Base-by-base conservation (phyloP, 2,888 invertebrate genomes). In the Lasiommata megera region DNA sequence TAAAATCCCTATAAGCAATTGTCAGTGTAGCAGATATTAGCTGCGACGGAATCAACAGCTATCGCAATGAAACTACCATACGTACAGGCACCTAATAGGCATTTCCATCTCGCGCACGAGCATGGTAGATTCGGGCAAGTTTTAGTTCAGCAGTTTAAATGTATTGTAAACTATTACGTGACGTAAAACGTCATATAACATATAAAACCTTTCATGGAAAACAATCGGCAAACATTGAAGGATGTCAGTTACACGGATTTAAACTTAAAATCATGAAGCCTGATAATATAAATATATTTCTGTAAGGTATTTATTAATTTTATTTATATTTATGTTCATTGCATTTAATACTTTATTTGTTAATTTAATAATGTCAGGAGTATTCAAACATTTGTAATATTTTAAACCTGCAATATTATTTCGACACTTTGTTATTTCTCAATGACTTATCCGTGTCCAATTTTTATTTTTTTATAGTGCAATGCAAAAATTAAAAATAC, bases 41-140 rank as follows among this genome's bases (percentile, higher is more conserved):
- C 63, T 64, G 62, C 66, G 64, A 70, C 68, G 66, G 65, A 69
- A 69, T 66, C 64, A 29, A 60, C 50, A 57, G 51, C 37, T 41
- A 52, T 56, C 40, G 44, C 50, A 47, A 51, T 51, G 52, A 52
- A 34, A 58, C 61, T 69, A 68, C 66, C 18, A 43, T 12, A 43
- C 6, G 5, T 9, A 46, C 31, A 40, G 9, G 43, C 38, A 58
- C 36, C 9, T 48, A 18, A 41, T 17, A 31, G 2, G 31, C 11
- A 31, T 46, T 31, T 46, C 16, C 16, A 31, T 46, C 29, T 6
- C 14, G n/a, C 14, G 14, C 44, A 46, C 29, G 44, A 29, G 11
- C 34, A 40, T n/a, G 23, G 48, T 40, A 37, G 47, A 28, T 55
- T 59, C 36, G 53, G 51, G 23, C 60, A 46, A 9, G 11, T 11